phyloP scores from a whole-genome alignment of 2,888 invertebrate genomes.

The Metellina segmentata region DNA sequence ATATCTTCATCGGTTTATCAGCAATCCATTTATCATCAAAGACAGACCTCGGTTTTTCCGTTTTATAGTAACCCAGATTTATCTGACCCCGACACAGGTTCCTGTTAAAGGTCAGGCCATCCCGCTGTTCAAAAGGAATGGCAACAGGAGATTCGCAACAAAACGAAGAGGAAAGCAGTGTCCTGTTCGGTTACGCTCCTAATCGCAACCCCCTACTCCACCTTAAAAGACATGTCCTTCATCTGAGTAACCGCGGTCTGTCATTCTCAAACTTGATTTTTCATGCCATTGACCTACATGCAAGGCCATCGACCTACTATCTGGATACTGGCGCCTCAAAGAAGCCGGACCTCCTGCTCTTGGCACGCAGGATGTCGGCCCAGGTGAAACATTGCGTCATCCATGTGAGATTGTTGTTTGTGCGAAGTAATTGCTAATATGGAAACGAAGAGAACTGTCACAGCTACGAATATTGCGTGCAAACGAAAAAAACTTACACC shows the following conservation, averaged over 20 bases:
- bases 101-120: slow-evolving; percentile 25
- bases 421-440: too few relatives aligned
- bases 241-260: not conserved
- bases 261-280: slow-evolving; percentile 4
- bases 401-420: not conserved
- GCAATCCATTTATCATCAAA: not conserved
- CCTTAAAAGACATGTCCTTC: not conserved
- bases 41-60: not conserved
- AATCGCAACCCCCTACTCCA: slow-evolving; percentile 4
- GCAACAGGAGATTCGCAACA: slow-evolving; percentile 1
- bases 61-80: slow-evolving; percentile 15
- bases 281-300: slow-evolving; percentile 59
- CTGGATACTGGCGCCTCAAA: not conserved
- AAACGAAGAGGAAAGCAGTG: not conserved
- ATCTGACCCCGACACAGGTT: not conserved
- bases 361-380: not conserved
- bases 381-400: not conserved
- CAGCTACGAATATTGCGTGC: too few relatives aligned
- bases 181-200: slow-evolving; percentile 20
- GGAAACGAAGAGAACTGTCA: too few relatives aligned
- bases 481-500: too few relatives aligned
- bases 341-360: slow-evolving; percentile 6
- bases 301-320: slow-evolving; percentile 41
- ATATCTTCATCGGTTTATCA: not conserved
- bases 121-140: not conserved